phyloP scores from a whole-genome alignment of 2,888 invertebrate species.

The Ernsta delagoae region DNA sequence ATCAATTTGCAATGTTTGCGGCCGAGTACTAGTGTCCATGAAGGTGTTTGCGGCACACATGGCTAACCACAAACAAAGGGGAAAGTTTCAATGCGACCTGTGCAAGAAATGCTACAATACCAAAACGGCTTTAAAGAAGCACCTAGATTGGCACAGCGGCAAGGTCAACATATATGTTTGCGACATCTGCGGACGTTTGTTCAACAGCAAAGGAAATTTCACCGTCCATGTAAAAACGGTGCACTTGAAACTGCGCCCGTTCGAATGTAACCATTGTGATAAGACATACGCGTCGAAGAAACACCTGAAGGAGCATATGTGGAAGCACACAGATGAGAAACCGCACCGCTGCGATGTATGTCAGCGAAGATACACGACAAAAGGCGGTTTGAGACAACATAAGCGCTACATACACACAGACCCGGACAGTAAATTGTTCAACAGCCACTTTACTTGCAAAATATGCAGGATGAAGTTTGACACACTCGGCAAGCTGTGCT shows the following conservation, averaged over 20 bases:
- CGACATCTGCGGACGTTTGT: slow-evolving; percentile 44
- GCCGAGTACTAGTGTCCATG: slow-evolving; percentile 16
- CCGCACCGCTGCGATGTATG: no score
- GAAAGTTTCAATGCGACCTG: slow-evolving; percentile 43
- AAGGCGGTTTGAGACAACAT: no score
- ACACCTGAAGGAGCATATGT: no score
- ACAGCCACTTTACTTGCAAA: no score
- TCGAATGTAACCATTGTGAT: no score
- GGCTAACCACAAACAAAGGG: slow-evolving; percentile 38
- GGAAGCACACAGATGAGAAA: no score
- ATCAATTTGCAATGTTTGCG: slow-evolving; percentile 38
- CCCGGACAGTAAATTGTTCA: no score
- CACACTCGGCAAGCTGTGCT: no score
- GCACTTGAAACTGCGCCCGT: slow-evolving; percentile 33
- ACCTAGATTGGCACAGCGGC: slow-evolving; percentile 44
- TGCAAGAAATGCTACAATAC: slow-evolving; percentile 43
- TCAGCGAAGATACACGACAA: no score
- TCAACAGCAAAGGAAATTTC: slow-evolving; percentile 46
- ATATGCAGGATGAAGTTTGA: no score
- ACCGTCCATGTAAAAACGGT: slow-evolving; percentile 44
- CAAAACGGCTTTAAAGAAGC: slow-evolving; percentile 39
- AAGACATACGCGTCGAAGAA: no score
- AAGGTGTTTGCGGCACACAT: slow-evolving; percentile 25
- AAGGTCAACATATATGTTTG: slow-evolving; percentile 42
- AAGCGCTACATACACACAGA: no score